phyloP scores from a whole-genome alignment of 2,888 invertebrate species.

The Drosophila leonis region DNA sequence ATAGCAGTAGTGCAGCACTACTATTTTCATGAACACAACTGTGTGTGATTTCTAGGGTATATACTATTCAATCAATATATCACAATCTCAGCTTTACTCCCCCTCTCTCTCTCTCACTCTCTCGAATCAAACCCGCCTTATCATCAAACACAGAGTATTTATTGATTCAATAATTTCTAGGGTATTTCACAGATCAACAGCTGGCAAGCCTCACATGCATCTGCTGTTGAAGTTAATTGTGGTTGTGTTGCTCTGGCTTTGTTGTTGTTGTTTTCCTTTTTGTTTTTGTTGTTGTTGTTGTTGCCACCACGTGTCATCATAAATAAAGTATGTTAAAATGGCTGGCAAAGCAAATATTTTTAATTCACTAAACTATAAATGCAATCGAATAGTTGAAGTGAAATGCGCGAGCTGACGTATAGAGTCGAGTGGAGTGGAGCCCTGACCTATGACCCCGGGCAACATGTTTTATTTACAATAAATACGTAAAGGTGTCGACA shows the following conservation, averaged over 20 bases:
- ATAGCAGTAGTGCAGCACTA: too few relatives aligned
- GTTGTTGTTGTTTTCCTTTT: background rate
- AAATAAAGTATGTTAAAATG: constrained; percentile 56
- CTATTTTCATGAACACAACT: too few relatives aligned
- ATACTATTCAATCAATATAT: too few relatives aligned
- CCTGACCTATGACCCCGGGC: constrained; percentile 2
- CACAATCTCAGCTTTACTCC: too few relatives aligned
- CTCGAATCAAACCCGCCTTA: too few relatives aligned
- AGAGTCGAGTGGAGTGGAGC: background rate
- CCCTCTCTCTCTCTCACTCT: too few relatives aligned
- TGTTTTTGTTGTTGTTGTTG: background rate
- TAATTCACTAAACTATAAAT: constrained; percentile 61
- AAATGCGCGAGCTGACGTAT: background rate
- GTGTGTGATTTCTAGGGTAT: too few relatives aligned
- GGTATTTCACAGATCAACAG: background rate
- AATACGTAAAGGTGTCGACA: constrained; percentile 39
- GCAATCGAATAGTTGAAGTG: constrained; percentile 18
- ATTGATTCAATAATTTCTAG: background rate
- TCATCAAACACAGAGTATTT: background rate
- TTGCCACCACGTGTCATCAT: constrained; percentile 30
- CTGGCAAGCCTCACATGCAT: background rate
- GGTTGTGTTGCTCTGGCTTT: constrained; percentile 1
- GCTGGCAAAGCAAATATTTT: constrained; percentile 44
- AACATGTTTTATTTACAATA: constrained; percentile 44
- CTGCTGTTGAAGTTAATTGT: constrained; percentile 20